Evolutionary conservation across 1,140 invertebrate genomes (phyloP), one percentile per base, ranked within the genome.

Genomic region (Paramacrobiotus metropolitanus): DNA sequence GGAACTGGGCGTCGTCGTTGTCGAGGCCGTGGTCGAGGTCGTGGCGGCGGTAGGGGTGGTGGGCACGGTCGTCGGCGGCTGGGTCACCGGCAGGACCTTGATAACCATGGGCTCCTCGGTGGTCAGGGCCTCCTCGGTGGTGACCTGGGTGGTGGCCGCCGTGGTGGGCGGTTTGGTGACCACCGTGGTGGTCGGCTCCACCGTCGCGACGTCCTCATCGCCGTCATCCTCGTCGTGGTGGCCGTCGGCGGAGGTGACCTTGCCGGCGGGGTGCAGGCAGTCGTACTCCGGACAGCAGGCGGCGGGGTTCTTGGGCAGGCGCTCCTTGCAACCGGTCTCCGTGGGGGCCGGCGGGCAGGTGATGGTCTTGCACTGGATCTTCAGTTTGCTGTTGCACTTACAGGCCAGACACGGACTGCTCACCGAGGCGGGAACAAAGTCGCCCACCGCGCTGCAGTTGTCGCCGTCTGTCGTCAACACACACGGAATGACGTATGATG

Each of bases 401-500:
- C 48, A 55, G 15, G 48, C 48, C 15, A 24, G 28, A 28, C 48
- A 55, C 4, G 48, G 48, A 15, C 4, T 20, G 48, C 4, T 9
- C 15, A 55, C 9, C 15, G 48, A 28, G 15, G 48, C 28, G 24
- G 48, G 24, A 9, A 55, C 15, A 24, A 55, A 55, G 4, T 55
- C 28, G 15, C 48, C 48, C 4, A 55, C 48, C 48, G 15, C 48
- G 15, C 4, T 28, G 48, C 48, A 55, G 24, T 4, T 15, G 24
- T 55, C 48, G 28, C 48, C 48, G 15, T 55, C 48, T 55, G 34
- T 40, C n/a, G n/a, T n/a, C n/a, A n/a, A n/a, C n/a, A n/a, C n/a
- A n/a, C n/a, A n/a, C n/a, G n/a, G n/a, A n/a, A n/a, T n/a, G n/a
- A n/a, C n/a, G n/a, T n/a, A n/a, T n/a, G n/a, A n/a, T n/a, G n/a